Evolutionary conservation across 2,113 vertebrate species (phyloP), one percentile per base, ranked within the genome.

Genomic region (Leucopsar rothschildi): DNA sequence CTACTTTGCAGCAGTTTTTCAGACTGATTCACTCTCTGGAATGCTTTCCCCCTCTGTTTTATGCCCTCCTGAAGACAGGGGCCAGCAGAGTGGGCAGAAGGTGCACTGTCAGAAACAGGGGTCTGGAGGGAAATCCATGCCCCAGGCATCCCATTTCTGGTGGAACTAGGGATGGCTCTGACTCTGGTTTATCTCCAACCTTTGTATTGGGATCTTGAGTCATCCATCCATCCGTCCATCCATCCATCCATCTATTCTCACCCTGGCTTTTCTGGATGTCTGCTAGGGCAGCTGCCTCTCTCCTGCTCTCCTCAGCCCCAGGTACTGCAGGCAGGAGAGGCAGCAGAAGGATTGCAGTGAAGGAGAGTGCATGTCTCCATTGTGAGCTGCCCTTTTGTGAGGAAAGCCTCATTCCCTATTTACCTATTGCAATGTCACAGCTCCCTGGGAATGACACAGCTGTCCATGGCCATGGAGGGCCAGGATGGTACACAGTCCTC

Each of bases 1-100:
- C 70, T 90, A 73, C 44, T 94, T 90, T 50, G 61, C 78, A 91
- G 53, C 61, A 72, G n/a, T 79, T 85, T 93, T 57, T 91, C 35
- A 3, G n/a, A 47, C 6, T 84, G 15, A 23, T 57, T 82, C 81
- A 55, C 24, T 77, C 50, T 57, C 76, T 27, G 42, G 35, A 56
- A 84, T 92, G 37, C 33, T 85, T 79, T 59, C 23, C 11, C n/a
- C 8, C 39, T 59, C 45, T 53, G 29, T 79, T 84, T 87, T 35
- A 45, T 50, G 45, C 53, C 65, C 42, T 42, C 78, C 64, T 92
- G 64, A 55, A 84, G 27, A 27, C 14, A 88, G 45, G 9, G 39
- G 12, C 27, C 86, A 66, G 22, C 5, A 5, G 35, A 40, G 6
- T 17, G 39, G 27, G 24, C 56, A 90, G 50, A 88, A 73, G 35